Evolutionary conservation across 2,113 vertebrate genomes (phyloP).

Genomic region (Urocynchramus pylzowi): DNA sequence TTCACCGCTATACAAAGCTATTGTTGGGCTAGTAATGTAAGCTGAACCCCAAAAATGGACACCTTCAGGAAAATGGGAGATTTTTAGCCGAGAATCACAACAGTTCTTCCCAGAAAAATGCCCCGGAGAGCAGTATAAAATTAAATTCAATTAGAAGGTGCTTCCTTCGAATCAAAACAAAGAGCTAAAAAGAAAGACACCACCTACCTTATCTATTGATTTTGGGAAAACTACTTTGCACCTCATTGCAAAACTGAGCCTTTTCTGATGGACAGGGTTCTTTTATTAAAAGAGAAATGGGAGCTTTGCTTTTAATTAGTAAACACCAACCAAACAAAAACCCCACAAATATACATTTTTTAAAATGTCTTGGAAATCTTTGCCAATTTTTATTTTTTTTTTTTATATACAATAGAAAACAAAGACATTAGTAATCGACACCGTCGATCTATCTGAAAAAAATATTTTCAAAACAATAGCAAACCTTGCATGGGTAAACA

Average conservation of each 20-base stretch:
- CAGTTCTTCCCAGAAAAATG: neutral
- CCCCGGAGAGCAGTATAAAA: neutral
- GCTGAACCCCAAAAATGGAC: neutral
- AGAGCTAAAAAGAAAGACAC: neutral
- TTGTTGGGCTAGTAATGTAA: neutral
- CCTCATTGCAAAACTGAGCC: neutral
- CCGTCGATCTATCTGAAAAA: neutral
- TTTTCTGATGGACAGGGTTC: neutral
- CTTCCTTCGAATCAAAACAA: neutral
- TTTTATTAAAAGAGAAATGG: neutral
- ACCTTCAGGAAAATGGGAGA: neutral
- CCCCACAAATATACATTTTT: neutral
- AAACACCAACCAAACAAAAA: neutral
- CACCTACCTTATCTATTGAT: neutral
- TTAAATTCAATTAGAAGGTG: neutral
- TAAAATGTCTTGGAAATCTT: neutral
- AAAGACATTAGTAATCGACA: neutral
- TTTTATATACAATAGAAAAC: neutral
- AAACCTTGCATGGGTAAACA: neutral
- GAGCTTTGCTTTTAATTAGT: neutral
- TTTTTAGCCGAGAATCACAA: neutral
- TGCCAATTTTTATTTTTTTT: neutral
- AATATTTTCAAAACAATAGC: neutral
- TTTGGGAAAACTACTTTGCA: neutral
- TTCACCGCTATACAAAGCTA: neutral